phyloP scores from a whole-genome alignment of 2,113 vertebrate species.

The Saiga tatarica region DNA sequence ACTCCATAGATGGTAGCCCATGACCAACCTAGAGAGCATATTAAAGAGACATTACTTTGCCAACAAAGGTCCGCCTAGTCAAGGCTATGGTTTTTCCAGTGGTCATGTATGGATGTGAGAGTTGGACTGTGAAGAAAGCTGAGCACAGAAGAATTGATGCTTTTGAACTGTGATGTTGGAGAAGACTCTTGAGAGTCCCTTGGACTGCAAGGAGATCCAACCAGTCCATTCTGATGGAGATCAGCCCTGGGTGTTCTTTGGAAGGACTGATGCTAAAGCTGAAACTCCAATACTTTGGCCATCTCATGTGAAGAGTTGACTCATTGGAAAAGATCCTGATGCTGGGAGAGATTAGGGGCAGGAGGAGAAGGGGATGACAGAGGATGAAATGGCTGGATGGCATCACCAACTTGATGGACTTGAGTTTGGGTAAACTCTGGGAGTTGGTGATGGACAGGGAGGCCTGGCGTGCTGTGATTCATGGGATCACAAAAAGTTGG shows the following conservation, averaged over 20 bases:
- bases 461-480: background rate
- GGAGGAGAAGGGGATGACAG: background rate
- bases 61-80: too few relatives aligned
- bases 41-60: too few relatives aligned
- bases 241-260: too few relatives aligned
- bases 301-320: fast-evolving
- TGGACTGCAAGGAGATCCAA: background rate
- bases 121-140: too few relatives aligned
- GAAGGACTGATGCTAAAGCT: background rate
- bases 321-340: background rate
- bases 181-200: background rate
- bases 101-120: too few relatives aligned
- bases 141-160: too few relatives aligned
- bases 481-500: background rate
- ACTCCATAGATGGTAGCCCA: too few relatives aligned
- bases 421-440: background rate
- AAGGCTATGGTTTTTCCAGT: too few relatives aligned
- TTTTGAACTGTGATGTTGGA: too few relatives aligned
- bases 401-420: background rate
- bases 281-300: background rate
- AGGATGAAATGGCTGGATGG: background rate
- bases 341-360: background rate
- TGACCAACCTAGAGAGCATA: too few relatives aligned
- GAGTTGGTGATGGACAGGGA: background rate
- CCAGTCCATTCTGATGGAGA: too few relatives aligned